Percentiles rank a stretch among this genome's conserved stretches.
phyloP scores from a whole-genome alignment of 2,888 invertebrate species.

The Syrista parreyssii region DNA sequence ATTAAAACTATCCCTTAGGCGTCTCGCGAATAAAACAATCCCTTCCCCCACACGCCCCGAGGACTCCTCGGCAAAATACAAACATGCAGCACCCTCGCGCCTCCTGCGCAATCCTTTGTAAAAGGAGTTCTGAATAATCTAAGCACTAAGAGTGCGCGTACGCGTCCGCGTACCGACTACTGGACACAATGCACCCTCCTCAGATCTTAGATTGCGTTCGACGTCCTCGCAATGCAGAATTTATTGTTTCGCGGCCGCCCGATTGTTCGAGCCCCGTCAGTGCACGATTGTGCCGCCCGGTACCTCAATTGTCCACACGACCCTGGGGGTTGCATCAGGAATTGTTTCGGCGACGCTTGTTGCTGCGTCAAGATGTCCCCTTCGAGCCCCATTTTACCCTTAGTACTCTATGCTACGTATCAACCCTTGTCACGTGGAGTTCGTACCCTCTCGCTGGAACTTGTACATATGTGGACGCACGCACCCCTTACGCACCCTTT shows the following conservation, averaged over 20 bases:
- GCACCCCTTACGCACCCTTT: constrained; percentile 12
- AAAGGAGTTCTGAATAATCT: constrained; percentile 3
- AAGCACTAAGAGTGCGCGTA: neutral
- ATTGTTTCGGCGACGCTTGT: constrained; percentile 33
- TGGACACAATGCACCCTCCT: constrained; percentile 5
- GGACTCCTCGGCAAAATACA: neutral
- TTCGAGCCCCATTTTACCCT: constrained; percentile 10
- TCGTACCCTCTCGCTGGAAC: constrained; percentile 28
- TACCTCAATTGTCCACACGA: constrained; percentile 29
- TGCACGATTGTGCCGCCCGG: constrained; percentile 4
- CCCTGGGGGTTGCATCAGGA: constrained; percentile 24
- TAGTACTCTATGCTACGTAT: neutral
- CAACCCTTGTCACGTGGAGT: constrained; percentile 30
- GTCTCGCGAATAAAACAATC: constrained; percentile 9
- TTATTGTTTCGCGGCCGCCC: constrained; percentile 27
- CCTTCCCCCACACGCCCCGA: neutral
- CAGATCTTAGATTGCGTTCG: constrained; percentile 10
- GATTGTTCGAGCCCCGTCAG: constrained; percentile 23
- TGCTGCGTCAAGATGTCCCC: constrained; percentile 29
- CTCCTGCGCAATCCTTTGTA: neutral
- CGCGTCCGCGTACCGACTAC: neutral
- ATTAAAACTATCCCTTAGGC: constrained; percentile 21
- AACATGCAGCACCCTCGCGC: neutral
- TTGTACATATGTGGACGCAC: constrained; percentile 7
- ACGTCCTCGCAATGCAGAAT: constrained; percentile 25